Evolutionary conservation across 2,797 vertebrate genomes (phyloP).

Genomic region (Labroides dimidiatus): DNA sequence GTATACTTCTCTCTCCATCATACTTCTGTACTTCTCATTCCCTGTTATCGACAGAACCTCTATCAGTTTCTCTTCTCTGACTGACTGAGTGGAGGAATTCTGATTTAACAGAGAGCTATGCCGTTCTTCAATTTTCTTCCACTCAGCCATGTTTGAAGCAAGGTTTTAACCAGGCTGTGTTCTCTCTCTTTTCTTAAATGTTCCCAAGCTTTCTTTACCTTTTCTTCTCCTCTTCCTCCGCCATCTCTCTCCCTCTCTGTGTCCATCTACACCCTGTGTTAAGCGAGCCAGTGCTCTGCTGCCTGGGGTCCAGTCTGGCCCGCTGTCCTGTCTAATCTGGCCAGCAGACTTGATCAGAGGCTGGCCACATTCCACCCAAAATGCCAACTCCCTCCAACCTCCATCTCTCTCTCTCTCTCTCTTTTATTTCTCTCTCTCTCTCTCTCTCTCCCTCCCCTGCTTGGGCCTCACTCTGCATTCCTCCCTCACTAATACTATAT

Average conservation of each 20-base stretch:
- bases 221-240: neutral
- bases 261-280: slow-evolving; percentile 12
- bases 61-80: slow-evolving; percentile 26
- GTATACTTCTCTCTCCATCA: slow-evolving; percentile 11
- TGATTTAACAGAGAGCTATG: slow-evolving; percentile 16
- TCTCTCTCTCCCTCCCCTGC: slow-evolving; percentile 56
- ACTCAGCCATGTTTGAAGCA: slow-evolving; percentile 20
- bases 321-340: slow-evolving; percentile 81
- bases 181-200: neutral
- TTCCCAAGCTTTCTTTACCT: slow-evolving; percentile 2
- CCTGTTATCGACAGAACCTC: neutral
- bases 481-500: slow-evolving; percentile 71
- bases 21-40: slow-evolving; percentile 12
- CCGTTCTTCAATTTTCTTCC: slow-evolving; percentile 23
- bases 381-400: slow-evolving; percentile 39
- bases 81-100: slow-evolving; percentile 15
- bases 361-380: slow-evolving; percentile 82
- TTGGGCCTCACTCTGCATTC: slow-evolving; percentile 77
- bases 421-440: slow-evolving; percentile 18
- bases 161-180: slow-evolving; percentile 8
- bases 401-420: slow-evolving; percentile 34
- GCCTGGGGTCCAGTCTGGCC: slow-evolving; percentile 48
- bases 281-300: slow-evolving; percentile 20
- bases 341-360: slow-evolving; percentile 80
- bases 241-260: slow-evolving; percentile 4